Conservation (phyloP, 2,888 invertebrate species). For the Stenotaenia linearis region DNA sequence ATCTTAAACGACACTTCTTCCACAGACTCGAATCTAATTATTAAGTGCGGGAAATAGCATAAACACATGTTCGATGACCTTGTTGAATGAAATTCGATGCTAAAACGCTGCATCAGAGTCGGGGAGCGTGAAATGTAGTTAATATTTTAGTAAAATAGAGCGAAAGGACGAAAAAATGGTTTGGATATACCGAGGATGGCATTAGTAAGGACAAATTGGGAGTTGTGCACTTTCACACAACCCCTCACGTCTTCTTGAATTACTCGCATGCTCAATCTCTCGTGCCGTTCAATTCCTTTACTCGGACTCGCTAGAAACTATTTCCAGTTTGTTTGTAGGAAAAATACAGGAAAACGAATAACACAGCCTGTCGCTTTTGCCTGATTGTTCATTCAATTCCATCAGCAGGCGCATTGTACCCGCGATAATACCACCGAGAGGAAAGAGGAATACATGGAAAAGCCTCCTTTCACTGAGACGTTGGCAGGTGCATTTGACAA, state of each 20-base stretch:
- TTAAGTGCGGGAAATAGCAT: neutral
- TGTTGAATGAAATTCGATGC: neutral
- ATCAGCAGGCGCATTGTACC: neutral
- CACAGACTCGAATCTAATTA: neutral
- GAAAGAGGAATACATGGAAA: neutral
- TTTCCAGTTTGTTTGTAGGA: neutral
- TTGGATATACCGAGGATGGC: neutral
- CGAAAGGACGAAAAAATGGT: neutral
- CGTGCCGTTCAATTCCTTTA: neutral
- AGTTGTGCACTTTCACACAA: neutral
- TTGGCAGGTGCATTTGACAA: neutral
- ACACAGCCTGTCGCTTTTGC: neutral
- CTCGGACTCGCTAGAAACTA: neutral
- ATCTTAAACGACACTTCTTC: too few species aligned
- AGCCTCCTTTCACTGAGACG: neutral
- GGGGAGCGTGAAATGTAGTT: too few species aligned
- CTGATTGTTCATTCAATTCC: neutral
- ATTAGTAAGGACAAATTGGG: neutral
- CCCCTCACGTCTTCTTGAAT: neutral
- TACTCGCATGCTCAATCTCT: neutral
- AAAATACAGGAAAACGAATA: neutral
- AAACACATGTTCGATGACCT: neutral
- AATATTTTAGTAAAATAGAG: too few species aligned
- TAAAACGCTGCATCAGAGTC: too few species aligned
- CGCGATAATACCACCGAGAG: neutral